Evolutionary conservation across 2,888 invertebrate genomes (phyloP).

Genomic region (Mechanitis messenoides): DNA sequence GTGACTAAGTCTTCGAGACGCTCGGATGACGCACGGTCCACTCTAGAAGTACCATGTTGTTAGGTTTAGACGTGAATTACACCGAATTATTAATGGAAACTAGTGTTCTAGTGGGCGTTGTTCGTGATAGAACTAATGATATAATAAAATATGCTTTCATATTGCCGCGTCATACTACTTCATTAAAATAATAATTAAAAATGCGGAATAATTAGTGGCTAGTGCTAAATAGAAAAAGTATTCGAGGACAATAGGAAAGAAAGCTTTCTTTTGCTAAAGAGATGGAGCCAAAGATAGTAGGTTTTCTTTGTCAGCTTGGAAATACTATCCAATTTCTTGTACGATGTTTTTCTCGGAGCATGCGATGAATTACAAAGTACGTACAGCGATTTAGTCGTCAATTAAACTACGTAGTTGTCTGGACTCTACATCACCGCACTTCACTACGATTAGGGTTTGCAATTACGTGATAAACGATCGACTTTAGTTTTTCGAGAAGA

Average conservation of each 20-base stretch:
- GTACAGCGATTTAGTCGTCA: neutral
- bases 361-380: conserved; percentile 6
- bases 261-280: neutral
- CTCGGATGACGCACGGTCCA: conserved; percentile 25
- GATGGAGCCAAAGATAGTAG: neutral
- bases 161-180: neutral
- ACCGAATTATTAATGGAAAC: conserved; percentile 7
- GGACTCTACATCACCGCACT: conserved; percentile 1
- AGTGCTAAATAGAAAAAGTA: neutral
- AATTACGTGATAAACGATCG: neutral
- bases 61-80: conserved; percentile 12
- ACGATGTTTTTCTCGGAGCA: conserved; percentile 4
- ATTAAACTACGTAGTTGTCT: neutral
- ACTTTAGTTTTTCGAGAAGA: neutral
- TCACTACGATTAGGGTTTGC: neutral
- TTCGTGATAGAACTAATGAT: neutral
- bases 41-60: conserved; percentile 13
- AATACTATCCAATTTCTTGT: neutral
- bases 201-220: conserved; percentile 2
- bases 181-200: conserved; percentile 1
- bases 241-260: neutral
- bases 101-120: conserved; percentile 5
- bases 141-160: neutral
- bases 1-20: conserved; percentile 16
- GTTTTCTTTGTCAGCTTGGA: neutral